These are phyloP conservation scores for Hesperophylax magnus DNA, from an alignment of 1,140 invertebrate genomes.

Conservation along the genomic window DNA sequence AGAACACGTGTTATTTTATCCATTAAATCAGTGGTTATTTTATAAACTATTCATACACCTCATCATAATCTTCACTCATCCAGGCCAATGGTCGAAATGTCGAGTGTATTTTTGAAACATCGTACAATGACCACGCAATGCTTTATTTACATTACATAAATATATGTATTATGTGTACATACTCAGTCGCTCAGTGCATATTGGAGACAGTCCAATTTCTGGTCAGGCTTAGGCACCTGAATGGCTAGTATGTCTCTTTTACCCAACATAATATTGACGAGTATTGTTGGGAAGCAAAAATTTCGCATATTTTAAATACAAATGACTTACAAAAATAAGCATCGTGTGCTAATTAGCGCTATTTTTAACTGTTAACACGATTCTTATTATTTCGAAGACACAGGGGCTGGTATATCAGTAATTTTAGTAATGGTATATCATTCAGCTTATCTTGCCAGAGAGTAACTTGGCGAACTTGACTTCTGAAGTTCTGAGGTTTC, in stretches of 20 bases:
- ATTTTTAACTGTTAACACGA: no score
- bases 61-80: neutral
- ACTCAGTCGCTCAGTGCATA: neutral
- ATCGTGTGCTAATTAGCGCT: no score
- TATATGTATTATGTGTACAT: neutral
- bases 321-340: no score
- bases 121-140: slow-evolving; percentile 29
- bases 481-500: no score
- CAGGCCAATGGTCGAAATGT: slow-evolving; percentile 21
- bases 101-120: slow-evolving; percentile 19
- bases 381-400: no score
- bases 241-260: neutral
- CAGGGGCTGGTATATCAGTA: no score
- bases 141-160: slow-evolving; percentile 31
- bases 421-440: no score
- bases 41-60: no score
- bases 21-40: neutral
- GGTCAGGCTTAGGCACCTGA: neutral
- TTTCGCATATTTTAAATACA: no score
- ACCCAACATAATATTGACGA: neutral
- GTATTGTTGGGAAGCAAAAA: no score
- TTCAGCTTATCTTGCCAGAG: no score
- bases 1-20: neutral
- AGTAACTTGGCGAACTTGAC: no score
- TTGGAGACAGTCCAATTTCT: slow-evolving; percentile 17